A percentile compares a stretch with the other conserved stretches of the same genome.
Conservation (phyloP, 1,140 invertebrate species). For the Brachystomella parvula region DNA sequence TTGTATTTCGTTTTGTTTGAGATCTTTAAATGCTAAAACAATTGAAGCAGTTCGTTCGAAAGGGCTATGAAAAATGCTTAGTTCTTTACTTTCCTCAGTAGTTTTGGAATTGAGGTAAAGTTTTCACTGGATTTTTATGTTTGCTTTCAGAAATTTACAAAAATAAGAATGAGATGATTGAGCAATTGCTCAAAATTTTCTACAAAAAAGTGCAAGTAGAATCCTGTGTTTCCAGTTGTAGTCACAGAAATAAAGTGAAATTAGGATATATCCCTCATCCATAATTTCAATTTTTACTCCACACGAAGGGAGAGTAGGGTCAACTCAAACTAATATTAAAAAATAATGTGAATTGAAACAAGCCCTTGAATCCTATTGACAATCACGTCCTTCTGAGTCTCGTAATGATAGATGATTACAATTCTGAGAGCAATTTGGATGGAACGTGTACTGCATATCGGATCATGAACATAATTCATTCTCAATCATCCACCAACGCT, state of each 20-base stretch:
- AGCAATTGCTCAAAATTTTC: too few relatives aligned
- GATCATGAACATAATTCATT: background rate
- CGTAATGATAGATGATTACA: conserved; percentile 11
- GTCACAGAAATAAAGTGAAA: background rate
- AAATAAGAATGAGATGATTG: too few relatives aligned
- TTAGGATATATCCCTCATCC: background rate
- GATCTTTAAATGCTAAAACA: background rate
- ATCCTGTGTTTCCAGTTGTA: too few relatives aligned
- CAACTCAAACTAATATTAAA: too few relatives aligned
- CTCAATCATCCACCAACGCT: background rate
- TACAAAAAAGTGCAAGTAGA: too few relatives aligned
- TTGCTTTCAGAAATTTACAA: too few relatives aligned
- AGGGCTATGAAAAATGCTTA: too few relatives aligned
- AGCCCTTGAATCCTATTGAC: conserved; percentile 3
- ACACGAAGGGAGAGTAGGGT: conserved; percentile 4
- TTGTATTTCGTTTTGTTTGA: background rate
- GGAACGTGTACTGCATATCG: background rate
- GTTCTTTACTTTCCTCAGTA: too few relatives aligned
- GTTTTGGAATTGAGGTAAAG: too few relatives aligned
- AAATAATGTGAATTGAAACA: background rate
- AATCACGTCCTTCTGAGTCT: background rate
- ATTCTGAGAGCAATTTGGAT: background rate
- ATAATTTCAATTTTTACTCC: background rate
- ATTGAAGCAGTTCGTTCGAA: too few relatives aligned
- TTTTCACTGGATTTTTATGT: too few relatives aligned